Conservation (phyloP, 2,797 vertebrate genomes). For the Setipinna tenuifilis region DNA sequence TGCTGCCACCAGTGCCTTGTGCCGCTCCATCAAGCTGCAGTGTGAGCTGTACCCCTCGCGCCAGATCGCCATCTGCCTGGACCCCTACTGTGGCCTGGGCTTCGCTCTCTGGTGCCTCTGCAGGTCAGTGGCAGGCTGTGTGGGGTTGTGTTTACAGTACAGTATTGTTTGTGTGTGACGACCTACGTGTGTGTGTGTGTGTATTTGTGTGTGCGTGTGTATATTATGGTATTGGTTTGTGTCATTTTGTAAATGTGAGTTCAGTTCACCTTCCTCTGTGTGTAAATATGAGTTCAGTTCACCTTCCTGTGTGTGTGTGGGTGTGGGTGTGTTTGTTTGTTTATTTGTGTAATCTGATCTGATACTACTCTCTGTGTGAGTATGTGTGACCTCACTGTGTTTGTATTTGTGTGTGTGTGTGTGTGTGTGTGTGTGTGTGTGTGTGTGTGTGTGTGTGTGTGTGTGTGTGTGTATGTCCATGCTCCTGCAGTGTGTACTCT, state of each 20-base stretch:
- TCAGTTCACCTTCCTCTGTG: no score
- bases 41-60: conserved; percentile 96
- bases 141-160: no score
- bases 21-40: conserved; percentile 95
- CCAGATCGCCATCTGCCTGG: conserved; percentile 95
- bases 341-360: neutral
- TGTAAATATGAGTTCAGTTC: no score
- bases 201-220: conserved; percentile 32
- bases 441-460: conserved; percentile 25
- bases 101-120: conserved; percentile 96
- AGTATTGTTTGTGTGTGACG: no score
- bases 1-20: conserved; percentile 93
- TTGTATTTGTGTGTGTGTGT: neutral
- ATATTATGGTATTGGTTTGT: neutral
- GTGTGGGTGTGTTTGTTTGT: conserved; percentile 54
- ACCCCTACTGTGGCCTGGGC: conserved; percentile 95
- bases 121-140: conserved; percentile 67
- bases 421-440: conserved; percentile 13
- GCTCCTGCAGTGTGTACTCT: conserved; percentile 84
- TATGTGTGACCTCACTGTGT: conserved; percentile 7
- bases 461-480: conserved; percentile 33
- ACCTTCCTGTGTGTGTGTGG: conserved; percentile 82
- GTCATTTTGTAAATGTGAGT: no score
- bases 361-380: conserved; percentile 30
- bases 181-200: neutral